Evolutionary conservation across 2,888 invertebrate genomes (phyloP).

Genomic region (Suillia variegata): DNA sequence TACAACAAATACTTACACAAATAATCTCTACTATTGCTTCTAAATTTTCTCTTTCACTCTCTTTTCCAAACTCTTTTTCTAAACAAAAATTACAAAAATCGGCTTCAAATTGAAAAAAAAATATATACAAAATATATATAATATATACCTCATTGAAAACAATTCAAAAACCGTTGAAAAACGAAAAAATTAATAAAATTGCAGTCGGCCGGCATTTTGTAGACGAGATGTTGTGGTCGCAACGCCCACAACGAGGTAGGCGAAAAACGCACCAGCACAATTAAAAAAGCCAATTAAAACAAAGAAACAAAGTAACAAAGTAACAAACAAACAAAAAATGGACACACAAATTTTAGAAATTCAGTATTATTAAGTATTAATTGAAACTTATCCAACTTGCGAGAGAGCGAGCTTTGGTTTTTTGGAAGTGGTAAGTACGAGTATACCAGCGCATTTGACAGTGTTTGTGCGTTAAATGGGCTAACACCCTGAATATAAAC

Average conservation of each 20-base stretch:
- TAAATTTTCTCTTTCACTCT: conserved; percentile 27
- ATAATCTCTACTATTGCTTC: conserved; percentile 20
- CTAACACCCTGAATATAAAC: too few relatives aligned
- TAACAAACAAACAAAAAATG: too few relatives aligned
- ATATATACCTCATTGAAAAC: conserved; percentile 18
- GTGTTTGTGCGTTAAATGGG: too few relatives aligned
- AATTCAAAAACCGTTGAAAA: conserved; percentile 31
- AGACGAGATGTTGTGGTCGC: conserved; percentile 61
- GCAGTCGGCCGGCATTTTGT: conserved; percentile 62
- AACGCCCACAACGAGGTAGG: conserved; percentile 60
- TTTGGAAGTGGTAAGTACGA: too few relatives aligned
- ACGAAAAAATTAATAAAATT: conserved; percentile 32
- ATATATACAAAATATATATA: conserved; percentile 16
- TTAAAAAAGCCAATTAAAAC: too few relatives aligned
- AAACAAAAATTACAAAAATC: too few relatives aligned
- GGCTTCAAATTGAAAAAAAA: too few relatives aligned
- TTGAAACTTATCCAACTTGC: too few relatives aligned
- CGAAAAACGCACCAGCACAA: conserved; percentile 49
- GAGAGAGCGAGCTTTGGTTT: neutral
- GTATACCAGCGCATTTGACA: too few relatives aligned
- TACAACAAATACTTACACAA: neutral
- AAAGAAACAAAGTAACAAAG: too few relatives aligned
- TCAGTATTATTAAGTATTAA: too few relatives aligned
- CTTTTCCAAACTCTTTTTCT: conserved; percentile 25
- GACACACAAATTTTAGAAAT: conserved; percentile 31